Percentiles rank a stretch among this genome's conserved stretches.
Evolutionary conservation across 2,797 vertebrate genomes (phyloP).

Genomic region (Acipenser transmontanus): DNA sequence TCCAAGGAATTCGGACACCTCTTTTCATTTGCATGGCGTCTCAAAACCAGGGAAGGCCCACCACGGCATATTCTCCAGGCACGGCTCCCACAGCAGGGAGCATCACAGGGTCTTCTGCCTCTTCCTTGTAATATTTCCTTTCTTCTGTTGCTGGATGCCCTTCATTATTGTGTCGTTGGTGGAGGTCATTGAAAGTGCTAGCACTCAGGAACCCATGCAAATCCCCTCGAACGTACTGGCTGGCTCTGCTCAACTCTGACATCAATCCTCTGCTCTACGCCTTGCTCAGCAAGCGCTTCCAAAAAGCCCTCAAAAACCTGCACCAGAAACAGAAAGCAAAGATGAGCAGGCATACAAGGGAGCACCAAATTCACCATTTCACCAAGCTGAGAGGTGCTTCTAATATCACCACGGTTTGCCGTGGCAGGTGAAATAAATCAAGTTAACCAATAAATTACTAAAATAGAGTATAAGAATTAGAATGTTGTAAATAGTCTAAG

Average conservation of each 20-base stretch:
- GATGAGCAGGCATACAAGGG: slow-evolving; percentile 27
- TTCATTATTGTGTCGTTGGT: slow-evolving; percentile 59
- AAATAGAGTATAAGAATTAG: no score
- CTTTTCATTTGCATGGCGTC: slow-evolving; percentile 19
- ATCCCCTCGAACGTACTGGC: slow-evolving; percentile 61
- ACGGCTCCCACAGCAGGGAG: slow-evolving; percentile 39
- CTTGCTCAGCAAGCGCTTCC: slow-evolving; percentile 69
- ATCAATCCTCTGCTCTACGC: slow-evolving; percentile 74
- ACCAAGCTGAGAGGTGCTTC: no score
- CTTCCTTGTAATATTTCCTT: slow-evolving; percentile 63
- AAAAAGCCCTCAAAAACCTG: slow-evolving; percentile 58
- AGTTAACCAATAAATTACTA: no score
- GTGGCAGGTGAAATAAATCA: no score
- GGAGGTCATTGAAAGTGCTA: slow-evolving; percentile 58
- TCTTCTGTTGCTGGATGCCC: slow-evolving; percentile 73
- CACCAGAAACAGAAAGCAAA: slow-evolving; percentile 45
- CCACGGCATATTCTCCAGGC: slow-evolving; percentile 43
- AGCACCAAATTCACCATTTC: no score
- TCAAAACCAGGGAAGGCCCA: slow-evolving; percentile 26
- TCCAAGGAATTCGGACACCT: not conserved
- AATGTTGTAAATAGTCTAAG: no score
- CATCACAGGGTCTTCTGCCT: slow-evolving; percentile 61
- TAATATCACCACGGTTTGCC: no score
- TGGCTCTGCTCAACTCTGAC: slow-evolving; percentile 69
- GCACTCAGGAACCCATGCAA: slow-evolving; percentile 40